Evolutionary conservation across 2,797 vertebrate species (phyloP).

Genomic region (Rhyacichthys aspro): DNA sequence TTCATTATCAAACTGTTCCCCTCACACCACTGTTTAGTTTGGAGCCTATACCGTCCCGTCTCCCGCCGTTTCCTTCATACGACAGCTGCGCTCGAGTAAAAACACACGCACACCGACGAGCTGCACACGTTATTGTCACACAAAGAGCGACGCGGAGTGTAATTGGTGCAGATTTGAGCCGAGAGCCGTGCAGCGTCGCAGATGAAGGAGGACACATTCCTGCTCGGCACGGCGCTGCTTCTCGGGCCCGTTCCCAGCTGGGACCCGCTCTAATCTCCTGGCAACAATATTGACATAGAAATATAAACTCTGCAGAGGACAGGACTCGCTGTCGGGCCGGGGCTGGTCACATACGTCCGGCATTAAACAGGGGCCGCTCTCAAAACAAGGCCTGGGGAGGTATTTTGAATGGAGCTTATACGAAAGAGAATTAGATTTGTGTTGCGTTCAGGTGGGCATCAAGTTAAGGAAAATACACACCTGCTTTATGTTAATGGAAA

Average conservation of each 20-base stretch:
- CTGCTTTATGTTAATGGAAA: no score
- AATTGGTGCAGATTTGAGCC: conserved; percentile 40
- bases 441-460: no score
- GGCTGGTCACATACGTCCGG: conserved; percentile 59
- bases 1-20: neutral
- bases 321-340: conserved; percentile 58
- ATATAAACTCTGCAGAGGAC: conserved; percentile 73
- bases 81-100: conserved; percentile 10
- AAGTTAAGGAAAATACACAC: no score
- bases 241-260: conserved; percentile 77
- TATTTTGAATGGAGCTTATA: neutral
- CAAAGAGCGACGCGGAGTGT: conserved; percentile 1
- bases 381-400: neutral
- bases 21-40: neutral
- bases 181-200: conserved; percentile 57
- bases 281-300: conserved; percentile 80
- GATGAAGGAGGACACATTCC: conserved; percentile 79
- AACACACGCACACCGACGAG: conserved; percentile 4
- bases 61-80: conserved; percentile 1
- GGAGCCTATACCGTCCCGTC: neutral
- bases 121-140: neutral
- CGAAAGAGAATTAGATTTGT: neutral
- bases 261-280: conserved; percentile 80
- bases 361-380: neutral
- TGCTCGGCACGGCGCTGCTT: conserved; percentile 76